Evolutionary conservation across 2,888 invertebrate species (phyloP), one percentile per base, ranked within the genome.

Genomic region (Dusona sp.): DNA sequence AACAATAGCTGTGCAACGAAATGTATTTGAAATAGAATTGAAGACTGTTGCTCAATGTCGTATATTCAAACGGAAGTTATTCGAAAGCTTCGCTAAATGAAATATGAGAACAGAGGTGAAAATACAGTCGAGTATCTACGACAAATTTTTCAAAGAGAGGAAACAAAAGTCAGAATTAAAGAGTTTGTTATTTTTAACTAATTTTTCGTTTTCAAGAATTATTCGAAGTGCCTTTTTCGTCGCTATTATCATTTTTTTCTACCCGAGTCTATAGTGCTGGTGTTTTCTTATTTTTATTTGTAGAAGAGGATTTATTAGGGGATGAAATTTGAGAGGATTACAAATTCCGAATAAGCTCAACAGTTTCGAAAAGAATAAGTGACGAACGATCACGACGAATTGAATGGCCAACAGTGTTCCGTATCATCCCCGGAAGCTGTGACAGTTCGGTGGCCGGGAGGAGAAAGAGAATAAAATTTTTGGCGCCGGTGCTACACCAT

Each of bases 391-490:
- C 8, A 13, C 16, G 38, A 42, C 36, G 48, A 51, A 72, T 42
- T 48, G 16, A 45, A 25, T 42, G 16, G 29, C 29, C 29, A 51
- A 68, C 42, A 42, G 38, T 25, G 42, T 68, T 68, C 25, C 25
- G 25, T 42, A 42, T 54, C 33, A 51, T 36, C 19, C 54, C 51
- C 19, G 73, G 61, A 61, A 61, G 16, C 16, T 29, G 61, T 61
- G 61, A 61, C 61, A 25, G 29, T 61, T 61, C 11, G 11, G 61
- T n/a, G 38, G 22, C 19, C 38, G n/a, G 7, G 16, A 22, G 38
- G 67, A 29, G 45, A 45, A 16, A 70, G 73, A 54, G 64, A 48
- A 84, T 84, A 74, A n/a, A 45, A 73, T 70, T 82, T 68, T 57
- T 61, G 38, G 29, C 33, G 36, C 54, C 22, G 72, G 22, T 65